phyloP scores from a whole-genome alignment of 1,140 invertebrate species.

The Geopemphigus sp. region DNA sequence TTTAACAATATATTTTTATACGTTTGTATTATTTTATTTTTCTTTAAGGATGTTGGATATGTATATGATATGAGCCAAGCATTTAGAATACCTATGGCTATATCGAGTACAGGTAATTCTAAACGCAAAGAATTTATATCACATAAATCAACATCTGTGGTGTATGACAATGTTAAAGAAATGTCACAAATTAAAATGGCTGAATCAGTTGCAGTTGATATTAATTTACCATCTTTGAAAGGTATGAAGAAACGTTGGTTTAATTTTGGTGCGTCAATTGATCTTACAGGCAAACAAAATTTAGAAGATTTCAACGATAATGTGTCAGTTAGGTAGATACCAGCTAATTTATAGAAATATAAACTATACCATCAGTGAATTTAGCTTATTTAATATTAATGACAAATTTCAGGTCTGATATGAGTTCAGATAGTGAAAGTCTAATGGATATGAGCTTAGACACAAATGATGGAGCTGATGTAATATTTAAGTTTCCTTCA shows the following conservation, averaged over 20 bases:
- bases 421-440: slow-evolving; percentile 45
- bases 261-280: slow-evolving; percentile 39
- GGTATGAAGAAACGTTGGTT: slow-evolving; percentile 45
- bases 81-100: slow-evolving; percentile 43
- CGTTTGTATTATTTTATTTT: slow-evolving; percentile 2
- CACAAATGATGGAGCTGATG: slow-evolving; percentile 39
- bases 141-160: slow-evolving; percentile 30
- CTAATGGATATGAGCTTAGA: slow-evolving; percentile 37
- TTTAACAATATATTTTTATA: not conserved
- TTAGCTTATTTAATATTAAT: not conserved
- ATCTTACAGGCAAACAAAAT: slow-evolving; percentile 31
- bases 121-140: slow-evolving; percentile 38
- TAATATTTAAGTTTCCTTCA: slow-evolving; percentile 45
- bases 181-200: slow-evolving; percentile 49
- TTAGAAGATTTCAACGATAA: slow-evolving; percentile 34
- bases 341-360: not conserved
- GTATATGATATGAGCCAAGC: slow-evolving; percentile 41
- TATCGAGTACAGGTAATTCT: not conserved
- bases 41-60: slow-evolving; percentile 38
- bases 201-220: slow-evolving; percentile 28
- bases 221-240: slow-evolving; percentile 40
- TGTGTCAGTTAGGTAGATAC: slow-evolving; percentile 36
- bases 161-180: slow-evolving; percentile 48
- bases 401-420: slow-evolving; percentile 20
- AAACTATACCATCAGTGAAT: not conserved